Percentiles rank a stretch among this genome's conserved stretches.
Conservation (phyloP, 2,888 invertebrate genomes). For the Xylocampa areola region DNA sequence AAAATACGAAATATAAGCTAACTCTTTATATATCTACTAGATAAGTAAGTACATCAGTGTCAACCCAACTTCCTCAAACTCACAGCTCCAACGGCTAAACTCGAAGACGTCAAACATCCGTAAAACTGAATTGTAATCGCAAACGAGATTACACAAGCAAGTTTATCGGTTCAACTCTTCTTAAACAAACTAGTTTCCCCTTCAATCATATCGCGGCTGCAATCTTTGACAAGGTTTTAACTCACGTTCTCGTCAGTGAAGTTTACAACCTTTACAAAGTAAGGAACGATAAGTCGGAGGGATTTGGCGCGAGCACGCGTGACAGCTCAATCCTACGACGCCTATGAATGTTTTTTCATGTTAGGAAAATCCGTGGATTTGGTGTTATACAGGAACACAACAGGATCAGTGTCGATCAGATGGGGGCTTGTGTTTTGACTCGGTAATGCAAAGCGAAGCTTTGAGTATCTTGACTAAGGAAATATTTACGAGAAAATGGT, state of each 20-base stretch:
- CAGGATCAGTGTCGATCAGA: conserved; percentile 12
- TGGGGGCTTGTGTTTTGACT: conserved; percentile 10
- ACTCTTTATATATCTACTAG: too few species aligned
- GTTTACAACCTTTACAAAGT: conserved; percentile 33
- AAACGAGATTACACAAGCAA: conserved; percentile 23
- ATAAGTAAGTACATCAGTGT: too few species aligned
- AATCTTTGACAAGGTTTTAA: conserved; percentile 36
- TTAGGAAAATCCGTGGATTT: conserved; percentile 32
- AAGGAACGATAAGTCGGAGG: conserved; percentile 21
- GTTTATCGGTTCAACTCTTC: conserved; percentile 9
- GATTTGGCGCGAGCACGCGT: conserved; percentile 24
- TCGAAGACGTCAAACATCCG: conserved; percentile 8
- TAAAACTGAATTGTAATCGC: conserved; percentile 29
- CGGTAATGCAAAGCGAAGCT: conserved; percentile 12
- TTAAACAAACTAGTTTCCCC: conserved; percentile 34
- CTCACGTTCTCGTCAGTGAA: conserved; percentile 8
- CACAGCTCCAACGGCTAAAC: neutral
- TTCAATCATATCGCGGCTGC: conserved; percentile 41
- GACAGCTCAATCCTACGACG: conserved; percentile 17
- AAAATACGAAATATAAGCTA: too few species aligned
- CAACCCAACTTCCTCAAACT: neutral
- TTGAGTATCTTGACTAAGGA: neutral
- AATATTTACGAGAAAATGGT: too few species aligned
- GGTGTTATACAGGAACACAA: conserved; percentile 23
- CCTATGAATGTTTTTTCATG: conserved; percentile 24